These are phyloP conservation scores for Ammospiza nelsoni DNA, from an alignment of 2,113 vertebrate genomes.

Conservation along the genomic window DNA sequence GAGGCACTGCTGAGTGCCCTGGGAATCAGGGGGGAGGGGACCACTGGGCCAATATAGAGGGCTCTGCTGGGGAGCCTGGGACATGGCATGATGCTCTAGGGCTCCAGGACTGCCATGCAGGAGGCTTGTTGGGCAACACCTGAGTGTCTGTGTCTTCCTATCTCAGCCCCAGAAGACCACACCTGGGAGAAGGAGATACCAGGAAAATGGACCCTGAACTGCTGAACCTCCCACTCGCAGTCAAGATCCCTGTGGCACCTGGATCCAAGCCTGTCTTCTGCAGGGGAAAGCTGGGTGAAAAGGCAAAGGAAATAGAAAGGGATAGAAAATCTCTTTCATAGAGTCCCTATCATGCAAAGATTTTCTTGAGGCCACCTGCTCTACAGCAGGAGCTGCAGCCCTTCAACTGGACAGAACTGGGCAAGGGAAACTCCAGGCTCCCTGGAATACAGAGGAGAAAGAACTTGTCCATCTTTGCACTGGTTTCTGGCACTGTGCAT, in stretches of 20 bases:
- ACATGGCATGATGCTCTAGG: background rate
- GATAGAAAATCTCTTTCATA: background rate
- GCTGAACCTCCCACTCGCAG: background rate
- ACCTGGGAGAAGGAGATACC: background rate
- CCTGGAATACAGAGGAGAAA: background rate
- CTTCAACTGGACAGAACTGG: background rate
- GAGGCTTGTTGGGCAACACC: background rate
- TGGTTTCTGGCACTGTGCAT: background rate
- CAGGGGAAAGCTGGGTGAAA: background rate
- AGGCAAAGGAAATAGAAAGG: background rate
- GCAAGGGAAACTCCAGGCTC: background rate
- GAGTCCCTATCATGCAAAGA: background rate
- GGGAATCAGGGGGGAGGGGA: background rate
- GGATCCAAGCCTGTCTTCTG: background rate
- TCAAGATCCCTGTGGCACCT: background rate
- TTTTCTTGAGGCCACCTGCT: background rate
- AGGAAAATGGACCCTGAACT: background rate
- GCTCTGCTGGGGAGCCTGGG: background rate
- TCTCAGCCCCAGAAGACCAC: background rate
- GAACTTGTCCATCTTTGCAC: background rate
- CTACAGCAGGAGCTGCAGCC: background rate
- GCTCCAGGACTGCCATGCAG: background rate
- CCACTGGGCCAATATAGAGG: accelerated
- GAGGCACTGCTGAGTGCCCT: background rate
- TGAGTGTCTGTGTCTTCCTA: background rate